Percentiles rank a stretch among this genome's conserved stretches.
Evolutionary conservation across 2,797 vertebrate species (phyloP).

Genomic region (Mormyrops boulengeri): DNA sequence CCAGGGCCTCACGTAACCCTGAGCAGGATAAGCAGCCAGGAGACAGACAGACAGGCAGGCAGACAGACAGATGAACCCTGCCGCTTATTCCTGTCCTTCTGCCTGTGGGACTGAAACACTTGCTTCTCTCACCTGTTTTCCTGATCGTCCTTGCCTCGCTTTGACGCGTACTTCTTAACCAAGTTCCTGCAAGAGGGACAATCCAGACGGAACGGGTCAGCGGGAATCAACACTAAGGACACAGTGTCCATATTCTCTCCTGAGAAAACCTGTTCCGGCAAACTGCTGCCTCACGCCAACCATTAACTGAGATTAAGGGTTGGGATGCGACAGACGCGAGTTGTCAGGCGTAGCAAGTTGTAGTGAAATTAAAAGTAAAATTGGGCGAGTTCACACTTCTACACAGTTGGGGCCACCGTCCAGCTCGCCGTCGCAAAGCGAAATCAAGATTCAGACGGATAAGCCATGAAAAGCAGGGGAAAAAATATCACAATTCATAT

Average conservation of each 20-base stretch:
- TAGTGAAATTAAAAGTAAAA: neutral
- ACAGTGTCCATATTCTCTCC: neutral
- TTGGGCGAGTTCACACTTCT: neutral
- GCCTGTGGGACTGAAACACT: neutral
- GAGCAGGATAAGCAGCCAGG: neutral
- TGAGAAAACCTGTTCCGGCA: neutral
- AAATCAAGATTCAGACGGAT: neutral
- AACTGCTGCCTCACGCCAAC: neutral
- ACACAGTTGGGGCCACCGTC: neutral
- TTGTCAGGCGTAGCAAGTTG: neutral
- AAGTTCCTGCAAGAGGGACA: conserved; percentile 61
- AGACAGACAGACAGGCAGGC: too few relatives aligned
- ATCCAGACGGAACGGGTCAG: neutral
- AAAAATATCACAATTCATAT: neutral
- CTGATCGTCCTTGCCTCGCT: conserved; percentile 79
- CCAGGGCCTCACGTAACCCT: neutral
- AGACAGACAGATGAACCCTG: neutral
- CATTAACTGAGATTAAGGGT: neutral
- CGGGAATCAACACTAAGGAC: neutral
- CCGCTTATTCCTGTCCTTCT: neutral
- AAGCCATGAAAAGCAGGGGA: neutral
- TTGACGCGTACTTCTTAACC: conserved; percentile 79
- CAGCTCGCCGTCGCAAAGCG: too few relatives aligned
- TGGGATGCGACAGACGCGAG: neutral
- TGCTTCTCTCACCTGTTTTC: conserved; percentile 75